phyloP scores from a whole-genome alignment of 92 coral and sea anemone genomes.

The Chrysogorgia sp. region DNA sequence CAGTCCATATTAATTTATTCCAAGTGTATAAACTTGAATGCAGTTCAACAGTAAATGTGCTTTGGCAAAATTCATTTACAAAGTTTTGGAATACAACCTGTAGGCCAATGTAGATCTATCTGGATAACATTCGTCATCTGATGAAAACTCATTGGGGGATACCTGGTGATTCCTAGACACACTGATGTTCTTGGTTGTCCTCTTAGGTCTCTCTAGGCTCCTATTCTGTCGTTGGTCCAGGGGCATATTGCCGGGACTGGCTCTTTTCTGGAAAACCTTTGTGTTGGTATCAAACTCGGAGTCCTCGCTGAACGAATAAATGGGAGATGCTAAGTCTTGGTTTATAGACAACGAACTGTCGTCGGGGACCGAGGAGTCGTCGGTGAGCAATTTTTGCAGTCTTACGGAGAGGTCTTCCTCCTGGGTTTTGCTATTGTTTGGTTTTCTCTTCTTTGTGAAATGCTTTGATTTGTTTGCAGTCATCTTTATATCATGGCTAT shows the following conservation, averaged over 20 bases:
- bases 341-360: neutral
- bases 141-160: conserved; percentile 1
- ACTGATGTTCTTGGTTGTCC: neutral
- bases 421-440: neutral
- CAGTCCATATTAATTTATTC: too few relatives aligned
- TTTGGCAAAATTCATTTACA: conserved; percentile 1
- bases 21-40: too few relatives aligned
- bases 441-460: neutral
- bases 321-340: neutral
- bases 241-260: neutral
- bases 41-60: neutral
- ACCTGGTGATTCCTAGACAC: neutral
- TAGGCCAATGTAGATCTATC: neutral
- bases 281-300: neutral
- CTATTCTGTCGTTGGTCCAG: neutral
- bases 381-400: conserved; percentile 16
- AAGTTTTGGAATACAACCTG: conserved; percentile 14
- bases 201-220: conserved; percentile 22
- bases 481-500: neutral
- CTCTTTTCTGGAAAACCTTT: neutral
- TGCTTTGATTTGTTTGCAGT: neutral
- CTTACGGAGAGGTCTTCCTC: conserved; percentile 17
- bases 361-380: conserved; percentile 6
- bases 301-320: conserved; percentile 22
- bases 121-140: conserved; percentile 3